Evolutionary conservation across 2,113 vertebrate genomes (phyloP).

Genomic region (Meriones unguiculatus): DNA sequence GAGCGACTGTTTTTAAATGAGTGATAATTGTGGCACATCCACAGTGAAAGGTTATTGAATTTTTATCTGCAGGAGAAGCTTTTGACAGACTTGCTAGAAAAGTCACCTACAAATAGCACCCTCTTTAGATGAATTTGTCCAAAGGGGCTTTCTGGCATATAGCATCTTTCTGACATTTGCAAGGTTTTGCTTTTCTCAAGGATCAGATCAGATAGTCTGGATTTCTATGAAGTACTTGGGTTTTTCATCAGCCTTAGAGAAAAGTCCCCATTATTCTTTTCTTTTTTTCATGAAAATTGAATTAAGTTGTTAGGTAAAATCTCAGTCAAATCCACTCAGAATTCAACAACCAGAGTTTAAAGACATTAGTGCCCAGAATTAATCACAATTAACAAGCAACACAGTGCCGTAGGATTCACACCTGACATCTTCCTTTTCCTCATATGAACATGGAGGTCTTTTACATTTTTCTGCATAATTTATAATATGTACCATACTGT

Average conservation of each 20-base stretch:
- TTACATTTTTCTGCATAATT: slow-evolving; percentile 33
- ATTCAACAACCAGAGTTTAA: neutral
- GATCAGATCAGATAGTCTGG: slow-evolving; percentile 71
- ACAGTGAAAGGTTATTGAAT: slow-evolving; percentile 92
- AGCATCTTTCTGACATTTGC: slow-evolving; percentile 51
- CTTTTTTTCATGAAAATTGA: slow-evolving; percentile 67
- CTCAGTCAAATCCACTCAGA: slow-evolving; percentile 21
- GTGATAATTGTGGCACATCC: slow-evolving; percentile 96
- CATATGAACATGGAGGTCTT: neutral
- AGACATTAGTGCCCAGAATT: neutral
- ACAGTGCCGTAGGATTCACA: neutral
- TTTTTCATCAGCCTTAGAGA: slow-evolving; percentile 46
- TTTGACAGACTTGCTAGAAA: slow-evolving; percentile 83
- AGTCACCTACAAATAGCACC: slow-evolving; percentile 67
- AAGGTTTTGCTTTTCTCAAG: slow-evolving; percentile 61
- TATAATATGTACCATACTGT: neutral
- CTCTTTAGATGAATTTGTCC: slow-evolving; percentile 67
- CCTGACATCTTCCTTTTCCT: neutral
- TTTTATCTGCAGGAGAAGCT: slow-evolving; percentile 91
- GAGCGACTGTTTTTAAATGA: slow-evolving; percentile 92
- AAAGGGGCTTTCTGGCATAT: slow-evolving; percentile 62
- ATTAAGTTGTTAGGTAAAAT: slow-evolving; percentile 68
- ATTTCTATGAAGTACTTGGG: slow-evolving; percentile 56
- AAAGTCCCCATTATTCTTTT: slow-evolving; percentile 58
- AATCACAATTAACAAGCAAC: neutral